These are phyloP conservation scores for Isotomurus palustris DNA, from an alignment of 2,888 invertebrate species.

Conservation along the genomic window DNA sequence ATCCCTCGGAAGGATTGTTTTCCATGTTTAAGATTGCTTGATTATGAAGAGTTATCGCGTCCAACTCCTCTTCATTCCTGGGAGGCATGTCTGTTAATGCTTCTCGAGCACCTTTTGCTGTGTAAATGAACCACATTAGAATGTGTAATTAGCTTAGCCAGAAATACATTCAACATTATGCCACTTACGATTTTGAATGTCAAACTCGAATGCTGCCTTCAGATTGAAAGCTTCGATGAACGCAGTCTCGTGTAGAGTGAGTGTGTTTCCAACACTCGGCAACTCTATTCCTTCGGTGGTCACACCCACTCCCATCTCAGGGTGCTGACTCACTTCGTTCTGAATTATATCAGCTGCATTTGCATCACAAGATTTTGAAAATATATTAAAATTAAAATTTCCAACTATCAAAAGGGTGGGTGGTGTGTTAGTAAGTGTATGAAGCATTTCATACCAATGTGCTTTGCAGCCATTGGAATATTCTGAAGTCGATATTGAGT, in stretches of 20 bases:
- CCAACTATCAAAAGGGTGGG: background rate
- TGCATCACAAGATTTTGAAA: no score
- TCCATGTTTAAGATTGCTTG: constrained; percentile 91
- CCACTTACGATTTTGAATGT: constrained; percentile 68
- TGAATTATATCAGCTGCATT: constrained; percentile 87
- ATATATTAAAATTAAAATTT: background rate
- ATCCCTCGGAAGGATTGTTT: constrained; percentile 81
- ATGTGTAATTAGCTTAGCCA: background rate
- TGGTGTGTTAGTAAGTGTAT: background rate
- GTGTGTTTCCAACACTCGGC: constrained; percentile 91
- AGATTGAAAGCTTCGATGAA: constrained; percentile 97
- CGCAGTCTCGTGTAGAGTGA: constrained; percentile 90
- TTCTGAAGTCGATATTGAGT: constrained; percentile 93
- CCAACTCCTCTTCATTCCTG: constrained; percentile 91
- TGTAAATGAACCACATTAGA: background rate
- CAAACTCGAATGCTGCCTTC: constrained; percentile 97
- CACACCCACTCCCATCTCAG: constrained; percentile 94
- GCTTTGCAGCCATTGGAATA: constrained; percentile 85
- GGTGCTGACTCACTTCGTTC: constrained; percentile 91
- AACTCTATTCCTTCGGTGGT: constrained; percentile 89
- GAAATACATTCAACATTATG: background rate
- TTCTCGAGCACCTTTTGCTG: constrained; percentile 77
- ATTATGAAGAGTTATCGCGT: constrained; percentile 96
- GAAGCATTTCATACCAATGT: constrained; percentile 62
- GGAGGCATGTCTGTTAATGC: constrained; percentile 87